A percentile compares a stretch with the other conserved stretches of the same genome.
Evolutionary conservation across 2,888 invertebrate species (phyloP).

Genomic region (Diachrysia chrysitis): DNA sequence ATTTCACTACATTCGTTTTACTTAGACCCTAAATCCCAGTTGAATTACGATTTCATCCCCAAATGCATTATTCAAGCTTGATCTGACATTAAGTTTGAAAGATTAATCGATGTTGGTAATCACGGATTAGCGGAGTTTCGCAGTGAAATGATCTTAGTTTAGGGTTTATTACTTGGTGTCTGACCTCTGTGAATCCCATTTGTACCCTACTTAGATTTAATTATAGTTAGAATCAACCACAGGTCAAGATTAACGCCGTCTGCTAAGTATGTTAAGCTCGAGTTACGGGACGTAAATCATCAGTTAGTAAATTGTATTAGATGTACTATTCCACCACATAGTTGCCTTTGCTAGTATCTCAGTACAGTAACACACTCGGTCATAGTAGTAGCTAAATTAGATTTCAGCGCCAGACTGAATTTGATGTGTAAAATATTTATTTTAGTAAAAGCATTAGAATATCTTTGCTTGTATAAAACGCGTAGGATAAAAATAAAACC

Average conservation of each 20-base stretch:
- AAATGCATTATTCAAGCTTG: slow-evolving; percentile 31
- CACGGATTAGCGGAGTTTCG: slow-evolving; percentile 40
- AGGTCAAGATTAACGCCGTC: slow-evolving; percentile 27
- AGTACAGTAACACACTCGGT: too few relatives aligned
- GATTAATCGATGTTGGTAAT: slow-evolving; percentile 44
- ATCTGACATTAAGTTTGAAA: slow-evolving; percentile 28
- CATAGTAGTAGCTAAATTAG: too few relatives aligned
- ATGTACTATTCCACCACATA: not conserved
- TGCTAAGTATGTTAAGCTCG: slow-evolving; percentile 3
- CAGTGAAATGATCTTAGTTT: slow-evolving; percentile 52
- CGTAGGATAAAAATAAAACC: slow-evolving; percentile 1
- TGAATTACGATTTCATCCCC: slow-evolving; percentile 13
- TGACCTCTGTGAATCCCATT: slow-evolving; percentile 27
- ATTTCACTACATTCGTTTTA: not conserved
- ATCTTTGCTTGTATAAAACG: not conserved
- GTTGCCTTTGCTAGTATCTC: not conserved
- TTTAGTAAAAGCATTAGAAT: not conserved
- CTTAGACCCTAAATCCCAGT: slow-evolving; percentile 10
- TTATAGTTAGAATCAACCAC: slow-evolving; percentile 40
- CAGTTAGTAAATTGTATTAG: not conserved
- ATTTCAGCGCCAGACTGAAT: not conserved
- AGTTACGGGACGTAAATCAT: not conserved
- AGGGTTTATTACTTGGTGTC: slow-evolving; percentile 49
- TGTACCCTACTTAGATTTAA: slow-evolving; percentile 50
- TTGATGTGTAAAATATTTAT: not conserved